Evolutionary conservation across 2,888 invertebrate species (phyloP), one percentile per base, ranked within the genome.

Genomic region (Choreutis nemorana): DNA sequence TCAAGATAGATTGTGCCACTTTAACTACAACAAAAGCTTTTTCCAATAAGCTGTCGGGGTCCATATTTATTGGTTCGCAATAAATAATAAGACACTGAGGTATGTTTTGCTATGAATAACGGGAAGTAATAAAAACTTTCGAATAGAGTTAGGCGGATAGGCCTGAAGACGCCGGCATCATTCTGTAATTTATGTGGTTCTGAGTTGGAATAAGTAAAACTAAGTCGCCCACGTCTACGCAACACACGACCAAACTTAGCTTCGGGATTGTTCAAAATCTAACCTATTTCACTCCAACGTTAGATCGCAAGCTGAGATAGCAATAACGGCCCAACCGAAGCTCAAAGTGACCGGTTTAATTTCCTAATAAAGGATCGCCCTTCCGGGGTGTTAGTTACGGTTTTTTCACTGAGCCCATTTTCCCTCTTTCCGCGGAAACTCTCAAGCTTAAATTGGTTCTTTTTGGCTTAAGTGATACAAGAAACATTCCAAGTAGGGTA

Each of bases 131-230:
- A 50, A 49, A 48, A 52, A 48, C 29, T 50, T 49, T 39, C 42
- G 42, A 48, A 51, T 48, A 42, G 42, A 57, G 55, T 61, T 62
- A 50, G 50, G 52, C 34, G 39, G 50, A 52, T 55, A 55, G 50
- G 53, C 48, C 43, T 45, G 35, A 45, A 45, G 44, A 46, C 48
- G 51, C 56, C 61, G 65, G 60, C 53, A 57, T 64, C 56, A 63
- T 53, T 55, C 49, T 57, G 71, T 72, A 77, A 75, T 77, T 65
- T 56, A 33, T 39, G 48, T 35, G 49, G 55, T 61, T 58, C 55
- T 53, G 53, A 50, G 46, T 55, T 53, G 40, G 58, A 55, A 65
- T 66, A 65, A 66, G 66, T 65, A 67, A 60, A 56, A 48, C 45
- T 48, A 41, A 41, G 39, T 45, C 48, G 48, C 50, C 52, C 26